Percentiles rank a stretch among this genome's conserved stretches.
phyloP scores from a whole-genome alignment of 2,888 invertebrate genomes.

The Plutella xylostella region DNA sequence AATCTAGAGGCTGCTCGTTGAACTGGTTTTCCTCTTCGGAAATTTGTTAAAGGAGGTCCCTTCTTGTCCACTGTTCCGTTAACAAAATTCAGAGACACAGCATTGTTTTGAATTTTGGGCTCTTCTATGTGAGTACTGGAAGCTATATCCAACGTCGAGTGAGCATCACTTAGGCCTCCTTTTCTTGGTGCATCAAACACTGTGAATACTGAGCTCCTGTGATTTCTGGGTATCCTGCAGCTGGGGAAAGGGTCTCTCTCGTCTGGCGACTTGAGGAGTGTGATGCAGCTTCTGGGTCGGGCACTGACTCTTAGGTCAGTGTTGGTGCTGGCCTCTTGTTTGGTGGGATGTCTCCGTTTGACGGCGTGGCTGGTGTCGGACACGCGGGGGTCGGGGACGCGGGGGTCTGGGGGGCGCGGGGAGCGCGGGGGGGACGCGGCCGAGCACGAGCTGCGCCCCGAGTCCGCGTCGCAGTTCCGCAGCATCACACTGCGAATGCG shows the following conservation, averaged over 20 bases:
- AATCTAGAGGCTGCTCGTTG: conserved; percentile 79
- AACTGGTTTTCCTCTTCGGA: conserved; percentile 73
- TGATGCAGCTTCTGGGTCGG: conserved; percentile 44
- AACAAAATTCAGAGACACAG: conserved; percentile 43
- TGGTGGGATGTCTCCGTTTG: conserved; percentile 25
- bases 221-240: conserved; percentile 35
- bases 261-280: conserved; percentile 56
- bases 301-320: conserved; percentile 63
- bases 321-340: conserved; percentile 56
- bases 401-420: conserved; percentile 60
- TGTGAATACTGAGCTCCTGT: conserved; percentile 44
- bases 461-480: conserved; percentile 57
- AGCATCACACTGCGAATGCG: conserved; percentile 40
- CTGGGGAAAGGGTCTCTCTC: conserved; percentile 62
- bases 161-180: conserved; percentile 56
- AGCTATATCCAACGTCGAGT: conserved; percentile 55
- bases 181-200: conserved; percentile 44
- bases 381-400: conserved; percentile 48
- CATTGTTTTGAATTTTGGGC: conserved; percentile 32
- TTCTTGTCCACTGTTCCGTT: conserved; percentile 26
- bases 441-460: conserved; percentile 61
- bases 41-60: conserved; percentile 27
- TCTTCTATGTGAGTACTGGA: conserved; percentile 58
- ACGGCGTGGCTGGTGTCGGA: conserved; percentile 36
- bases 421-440: conserved; percentile 49